Base-by-base conservation (phyloP, 2,888 invertebrate genomes). In the Hololepta plana region DNA sequence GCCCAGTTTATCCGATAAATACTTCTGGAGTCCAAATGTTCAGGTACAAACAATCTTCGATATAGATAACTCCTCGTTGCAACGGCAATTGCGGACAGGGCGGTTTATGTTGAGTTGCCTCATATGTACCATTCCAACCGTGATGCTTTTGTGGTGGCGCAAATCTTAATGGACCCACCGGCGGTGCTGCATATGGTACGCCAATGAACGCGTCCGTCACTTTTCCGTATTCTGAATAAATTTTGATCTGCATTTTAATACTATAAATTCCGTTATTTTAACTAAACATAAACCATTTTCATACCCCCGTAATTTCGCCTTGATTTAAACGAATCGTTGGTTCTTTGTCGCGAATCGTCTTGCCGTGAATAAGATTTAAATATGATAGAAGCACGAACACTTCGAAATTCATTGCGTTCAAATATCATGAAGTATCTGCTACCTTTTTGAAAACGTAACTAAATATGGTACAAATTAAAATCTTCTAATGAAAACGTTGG, bases 1-100 rank as follows among this genome's bases (percentile, higher is more conserved):
- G 17, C 17, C 17, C n/a, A n/a, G 17, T 17, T n/a, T n/a, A n/a
- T n/a, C n/a, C n/a, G n/a, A 21, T 21, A 22, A 6, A 23, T 50
- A 74, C 75, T 63, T 73, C 69, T 23, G 90, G 80, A 3, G 77
- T 71, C 85, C 88, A 91, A 34, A 91, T 72, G 46, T 88, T 90
- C 25, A 91, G 55, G 46, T 74, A 84, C n/a, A 91, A 63, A 44
- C 91, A 91, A 52, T 91, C 84, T 58, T 87, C 85, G 33, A 57
- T 64, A 24, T 57, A 44, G 9, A 46, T 49, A 12, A 33, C 28
- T 8, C 34, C 41, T 23, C 48, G 49, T 12, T 33, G 51, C 21
- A 39, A 24, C n/a, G 47, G 43, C 34, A 61, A 48, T 45, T 76
- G 72, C 0, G 73, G 71, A 44, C 80, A 80, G 14, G 68, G 62